Base-by-base conservation (phyloP, 2,113 vertebrate genomes). In the Neogobius melanostomus region DNA sequence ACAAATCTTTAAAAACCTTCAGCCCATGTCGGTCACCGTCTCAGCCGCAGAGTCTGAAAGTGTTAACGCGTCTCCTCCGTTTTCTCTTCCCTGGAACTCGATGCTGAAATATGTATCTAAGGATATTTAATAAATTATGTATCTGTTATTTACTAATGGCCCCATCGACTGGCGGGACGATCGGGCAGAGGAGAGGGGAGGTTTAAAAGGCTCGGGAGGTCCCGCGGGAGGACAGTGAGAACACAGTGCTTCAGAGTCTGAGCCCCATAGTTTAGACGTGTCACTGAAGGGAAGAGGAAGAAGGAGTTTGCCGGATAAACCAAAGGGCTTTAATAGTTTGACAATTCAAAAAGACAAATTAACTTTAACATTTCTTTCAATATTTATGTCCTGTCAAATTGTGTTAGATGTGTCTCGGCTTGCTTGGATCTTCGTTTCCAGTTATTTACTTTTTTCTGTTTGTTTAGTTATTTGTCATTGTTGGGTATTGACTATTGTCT, bases 71-170 rank as follows among this genome's bases (percentile, higher is more conserved):
- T 64, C 49, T 51, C 50, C 49, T 45, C n/a, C 45, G 8, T 1
- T 52, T 15, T 50, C 17, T 69, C 16, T 61, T 21, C 64, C 45
- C 53, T 5, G 47, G 82, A 84, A 88, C 82, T 63, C 3, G 56
- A 86, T 68, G 82, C 84, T 83, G 82, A 80, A 88, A 88, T 86
- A 88, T 88, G 82, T 86, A 86, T 88, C 80, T 76, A 72, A 83
- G 77, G 74, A 83, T 86, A 81, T 88, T 88, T 84, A 88, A 88
- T 88, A 88, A 88, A 88, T 88, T 82, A 88, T 88, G 84, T 84
- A 84, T 88, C 77, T 78, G 76, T 87, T 85, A 87, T 80, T 85
- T 87, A 89, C 85, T 82, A 84, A 85, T 87, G 83, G 83, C 77
- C 46, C 61, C 77, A 84, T 88, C 69, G 82, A 88, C 84, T 82